Percentiles rank a stretch among this genome's conserved stretches.
Evolutionary conservation across 2,888 invertebrate genomes (phyloP).

Genomic region (Synergus umbraculus): DNA sequence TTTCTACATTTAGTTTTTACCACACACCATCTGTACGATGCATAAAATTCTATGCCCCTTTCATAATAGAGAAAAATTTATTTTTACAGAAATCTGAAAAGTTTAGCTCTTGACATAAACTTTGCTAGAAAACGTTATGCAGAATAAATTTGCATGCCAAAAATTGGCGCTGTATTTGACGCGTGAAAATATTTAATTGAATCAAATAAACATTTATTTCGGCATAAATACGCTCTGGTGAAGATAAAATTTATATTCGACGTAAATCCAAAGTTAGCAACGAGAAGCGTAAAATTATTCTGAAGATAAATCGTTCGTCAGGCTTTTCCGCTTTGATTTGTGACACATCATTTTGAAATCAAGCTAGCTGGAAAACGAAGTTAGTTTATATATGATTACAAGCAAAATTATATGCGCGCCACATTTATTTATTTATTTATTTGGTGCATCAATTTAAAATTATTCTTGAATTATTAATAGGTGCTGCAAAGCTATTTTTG

Average conservation of each 20-base stretch:
- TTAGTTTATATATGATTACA: background rate
- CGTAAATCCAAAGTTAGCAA: background rate
- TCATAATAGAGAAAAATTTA: conserved; percentile 14
- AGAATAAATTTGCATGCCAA: conserved; percentile 22
- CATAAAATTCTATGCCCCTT: conserved; percentile 20
- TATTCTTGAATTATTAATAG: too few relatives aligned
- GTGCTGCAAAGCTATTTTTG: too few relatives aligned
- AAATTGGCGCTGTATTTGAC: background rate
- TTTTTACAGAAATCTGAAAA: conserved; percentile 13
- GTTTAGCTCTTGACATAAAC: background rate
- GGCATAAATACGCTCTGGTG: background rate
- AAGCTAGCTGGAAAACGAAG: background rate
- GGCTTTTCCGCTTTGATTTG: background rate
- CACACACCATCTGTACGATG: background rate
- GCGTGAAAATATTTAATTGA: conserved; percentile 14
- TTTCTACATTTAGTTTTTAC: conserved; percentile 5
- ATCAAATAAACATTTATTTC: background rate
- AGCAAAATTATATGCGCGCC: too few relatives aligned
- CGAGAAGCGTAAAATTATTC: background rate
- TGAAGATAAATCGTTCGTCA: conserved; percentile 9
- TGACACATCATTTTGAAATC: conserved; percentile 7
- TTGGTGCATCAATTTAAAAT: too few relatives aligned
- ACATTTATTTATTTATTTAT: too few relatives aligned
- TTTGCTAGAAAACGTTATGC: conserved; percentile 1
- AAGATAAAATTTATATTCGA: background rate